phyloP scores from a whole-genome alignment of 2,797 vertebrate species.

The Clarias fuscus region DNA sequence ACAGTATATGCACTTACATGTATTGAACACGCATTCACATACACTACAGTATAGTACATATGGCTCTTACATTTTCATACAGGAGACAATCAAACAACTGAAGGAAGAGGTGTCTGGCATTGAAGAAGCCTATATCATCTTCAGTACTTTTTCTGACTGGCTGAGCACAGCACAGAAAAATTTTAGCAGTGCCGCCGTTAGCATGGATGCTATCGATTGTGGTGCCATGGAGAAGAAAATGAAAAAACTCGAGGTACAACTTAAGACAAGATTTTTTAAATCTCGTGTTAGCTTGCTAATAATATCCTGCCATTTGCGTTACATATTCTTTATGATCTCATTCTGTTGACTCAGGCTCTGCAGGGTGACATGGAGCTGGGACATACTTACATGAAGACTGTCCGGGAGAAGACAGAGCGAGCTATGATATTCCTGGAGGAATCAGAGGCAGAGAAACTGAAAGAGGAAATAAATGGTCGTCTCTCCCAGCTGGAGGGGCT shows the following conservation, averaged over 20 bases:
- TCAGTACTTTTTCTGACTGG: slow-evolving; percentile 86
- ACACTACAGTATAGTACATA: background rate
- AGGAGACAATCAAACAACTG: slow-evolving; percentile 92
- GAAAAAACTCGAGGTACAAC: slow-evolving; percentile 88
- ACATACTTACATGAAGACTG: slow-evolving; percentile 85
- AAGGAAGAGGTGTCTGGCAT: slow-evolving; percentile 88
- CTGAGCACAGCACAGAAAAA: slow-evolving; percentile 81
- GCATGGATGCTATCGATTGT: slow-evolving; percentile 81
- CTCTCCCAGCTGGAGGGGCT: slow-evolving; percentile 84
- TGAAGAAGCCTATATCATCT: slow-evolving; percentile 86
- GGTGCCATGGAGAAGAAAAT: slow-evolving; percentile 85
- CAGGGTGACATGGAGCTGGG: slow-evolving; percentile 90
- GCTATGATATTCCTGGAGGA: slow-evolving; percentile 82
- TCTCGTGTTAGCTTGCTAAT: background rate
- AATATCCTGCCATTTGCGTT: background rate
- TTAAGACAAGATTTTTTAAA: background rate
- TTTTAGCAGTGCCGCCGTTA: slow-evolving; percentile 77
- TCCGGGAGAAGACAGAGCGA: slow-evolving; percentile 85
- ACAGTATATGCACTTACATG: background rate
- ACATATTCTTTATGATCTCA: background rate
- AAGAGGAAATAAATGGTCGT: slow-evolving; percentile 79
- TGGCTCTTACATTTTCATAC: slow-evolving; percentile 28
- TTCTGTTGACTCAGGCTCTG: slow-evolving; percentile 64
- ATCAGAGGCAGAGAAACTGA: slow-evolving; percentile 78
- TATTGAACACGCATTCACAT: background rate